These are phyloP conservation scores for Autographa pulchrina DNA, from an alignment of 2,888 invertebrate genomes.

Conservation along the genomic window DNA sequence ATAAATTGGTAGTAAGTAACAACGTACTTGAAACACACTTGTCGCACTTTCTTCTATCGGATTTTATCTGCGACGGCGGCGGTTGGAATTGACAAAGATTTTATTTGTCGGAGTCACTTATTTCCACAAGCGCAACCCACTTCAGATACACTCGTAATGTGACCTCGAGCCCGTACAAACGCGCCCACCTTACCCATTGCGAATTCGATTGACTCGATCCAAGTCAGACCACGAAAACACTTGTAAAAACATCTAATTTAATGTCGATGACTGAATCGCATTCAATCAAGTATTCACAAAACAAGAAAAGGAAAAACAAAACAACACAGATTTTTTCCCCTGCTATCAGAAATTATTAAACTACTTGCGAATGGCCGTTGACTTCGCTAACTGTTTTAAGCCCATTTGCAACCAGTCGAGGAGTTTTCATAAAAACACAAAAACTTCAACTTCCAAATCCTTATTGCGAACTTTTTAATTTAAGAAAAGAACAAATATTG, in stretches of 20 bases:
- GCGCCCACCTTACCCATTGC: slow-evolving; percentile 49
- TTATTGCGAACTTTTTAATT: slow-evolving; percentile 67
- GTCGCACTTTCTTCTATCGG: background rate
- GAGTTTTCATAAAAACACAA: slow-evolving; percentile 27
- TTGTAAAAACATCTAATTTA: slow-evolving; percentile 38
- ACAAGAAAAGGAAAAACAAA: slow-evolving; percentile 32
- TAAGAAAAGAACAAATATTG: slow-evolving; percentile 63
- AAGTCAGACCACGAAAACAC: slow-evolving; percentile 44
- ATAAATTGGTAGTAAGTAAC: background rate
- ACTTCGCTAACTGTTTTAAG: slow-evolving; percentile 36
- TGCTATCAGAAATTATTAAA: slow-evolving; percentile 46
- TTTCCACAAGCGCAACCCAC: slow-evolving; percentile 45
- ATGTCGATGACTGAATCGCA: slow-evolving; percentile 25
- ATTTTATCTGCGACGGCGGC: background rate
- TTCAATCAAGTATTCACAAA: slow-evolving; percentile 34
- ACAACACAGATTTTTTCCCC: slow-evolving; percentile 35
- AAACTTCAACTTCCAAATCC: slow-evolving; percentile 42
- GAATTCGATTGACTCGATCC: slow-evolving; percentile 53
- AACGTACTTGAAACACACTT: background rate
- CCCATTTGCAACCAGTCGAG: slow-evolving; percentile 36
- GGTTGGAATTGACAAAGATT: slow-evolving; percentile 30
- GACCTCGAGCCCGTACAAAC: slow-evolving; percentile 47
- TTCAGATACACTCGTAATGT: slow-evolving; percentile 50
- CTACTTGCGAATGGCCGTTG: slow-evolving; percentile 47
- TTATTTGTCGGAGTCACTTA: slow-evolving; percentile 44